These are phyloP conservation scores for Galago senegalensis DNA, from an alignment of 2,797 vertebrate species.

Conservation along the genomic window DNA sequence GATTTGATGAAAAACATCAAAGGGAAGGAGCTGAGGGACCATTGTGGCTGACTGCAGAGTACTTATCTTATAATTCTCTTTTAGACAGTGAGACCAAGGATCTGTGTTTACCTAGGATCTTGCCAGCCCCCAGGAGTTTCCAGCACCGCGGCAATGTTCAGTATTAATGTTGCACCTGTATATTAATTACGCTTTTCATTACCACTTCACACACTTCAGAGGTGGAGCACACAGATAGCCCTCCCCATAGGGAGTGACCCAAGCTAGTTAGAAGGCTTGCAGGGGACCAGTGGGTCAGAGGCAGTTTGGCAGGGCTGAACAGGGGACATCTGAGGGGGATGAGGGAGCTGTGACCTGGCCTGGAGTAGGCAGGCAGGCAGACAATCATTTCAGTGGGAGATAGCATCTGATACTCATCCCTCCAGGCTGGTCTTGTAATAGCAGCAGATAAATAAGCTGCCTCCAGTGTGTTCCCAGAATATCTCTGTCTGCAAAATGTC, in stretches of 20 bases:
- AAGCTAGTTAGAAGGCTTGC: not conserved
- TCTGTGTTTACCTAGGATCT: not conserved
- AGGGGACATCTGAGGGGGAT: not conserved
- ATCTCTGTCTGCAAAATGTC: slow-evolving; percentile 67
- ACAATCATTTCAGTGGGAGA: slow-evolving; percentile 15
- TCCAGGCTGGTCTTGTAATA: slow-evolving; percentile 67
- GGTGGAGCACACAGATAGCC: not conserved
- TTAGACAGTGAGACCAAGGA: not conserved
- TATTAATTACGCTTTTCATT: not conserved
- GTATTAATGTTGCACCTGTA: not conserved
- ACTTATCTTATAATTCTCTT: not conserved
- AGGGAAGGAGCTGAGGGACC: not conserved
- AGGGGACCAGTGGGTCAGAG: not conserved
- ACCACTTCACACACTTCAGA: not conserved
- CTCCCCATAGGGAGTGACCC: not conserved
- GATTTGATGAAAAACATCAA: not conserved
- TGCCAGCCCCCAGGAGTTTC: not conserved
- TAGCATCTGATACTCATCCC: slow-evolving; percentile 30
- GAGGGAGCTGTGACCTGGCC: slow-evolving; percentile 58
- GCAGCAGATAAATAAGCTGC: slow-evolving; percentile 52
- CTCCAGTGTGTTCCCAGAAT: slow-evolving; percentile 76
- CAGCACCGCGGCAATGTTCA: not conserved
- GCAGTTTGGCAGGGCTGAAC: not conserved
- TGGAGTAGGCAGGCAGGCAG: slow-evolving; percentile 51
- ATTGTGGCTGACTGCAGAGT: not conserved